Evolutionary conservation across 2,888 invertebrate genomes (phyloP).

Genomic region (Rapana venosa): DNA sequence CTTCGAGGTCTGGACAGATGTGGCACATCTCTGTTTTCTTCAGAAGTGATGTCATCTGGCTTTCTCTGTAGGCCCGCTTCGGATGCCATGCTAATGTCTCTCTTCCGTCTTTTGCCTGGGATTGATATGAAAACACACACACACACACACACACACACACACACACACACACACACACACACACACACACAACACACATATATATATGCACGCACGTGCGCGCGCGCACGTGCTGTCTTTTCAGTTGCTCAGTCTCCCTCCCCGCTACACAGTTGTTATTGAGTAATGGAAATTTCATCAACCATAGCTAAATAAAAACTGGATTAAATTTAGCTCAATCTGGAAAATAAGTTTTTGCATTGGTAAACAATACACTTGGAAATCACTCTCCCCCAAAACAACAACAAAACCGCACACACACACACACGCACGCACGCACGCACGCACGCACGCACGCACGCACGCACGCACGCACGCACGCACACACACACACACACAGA

Average conservation of each 20-base stretch:
- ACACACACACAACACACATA: neutral
- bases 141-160: conserved; percentile 1
- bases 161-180: conserved; percentile 1
- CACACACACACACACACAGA: neutral
- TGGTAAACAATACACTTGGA: too few species aligned
- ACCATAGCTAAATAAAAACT: too few species aligned
- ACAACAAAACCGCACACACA: neutral
- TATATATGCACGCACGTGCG: neutral
- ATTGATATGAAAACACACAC: neutral
- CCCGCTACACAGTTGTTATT: too few species aligned
- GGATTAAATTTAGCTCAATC: too few species aligned
- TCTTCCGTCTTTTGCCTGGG: neutral
- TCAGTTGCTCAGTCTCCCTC: too few species aligned
- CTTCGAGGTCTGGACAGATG: neutral
- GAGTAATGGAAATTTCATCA: too few species aligned
- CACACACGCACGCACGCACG: neutral
- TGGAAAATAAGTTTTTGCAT: too few species aligned
- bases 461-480: neutral
- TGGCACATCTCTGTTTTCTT: neutral
- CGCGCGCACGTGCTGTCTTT: neutral
- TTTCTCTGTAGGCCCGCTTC: neutral
- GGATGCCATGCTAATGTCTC: neutral
- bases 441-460: neutral
- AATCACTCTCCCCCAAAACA: too few species aligned
- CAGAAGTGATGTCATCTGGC: neutral